Conservation (phyloP, 2,888 invertebrate species). For the Eurois occulta region DNA sequence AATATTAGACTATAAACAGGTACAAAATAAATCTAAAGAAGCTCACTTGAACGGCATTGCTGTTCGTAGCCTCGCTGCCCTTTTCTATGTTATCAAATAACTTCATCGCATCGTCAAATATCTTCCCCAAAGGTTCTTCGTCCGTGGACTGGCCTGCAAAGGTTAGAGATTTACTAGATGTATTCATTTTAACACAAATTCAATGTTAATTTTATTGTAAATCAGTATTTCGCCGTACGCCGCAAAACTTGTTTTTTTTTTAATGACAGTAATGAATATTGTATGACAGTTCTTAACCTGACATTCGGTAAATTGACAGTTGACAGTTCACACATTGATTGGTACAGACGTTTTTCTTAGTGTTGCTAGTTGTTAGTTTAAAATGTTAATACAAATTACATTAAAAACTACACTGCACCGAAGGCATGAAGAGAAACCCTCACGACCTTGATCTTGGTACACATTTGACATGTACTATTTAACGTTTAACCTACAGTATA, state of each 20-base stretch:
- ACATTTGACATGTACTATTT: background rate
- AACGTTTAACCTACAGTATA: background rate
- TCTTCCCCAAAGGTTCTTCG: constrained; percentile 79
- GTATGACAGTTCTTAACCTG: constrained; percentile 23
- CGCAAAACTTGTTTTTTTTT: constrained; percentile 47
- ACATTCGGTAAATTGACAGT: background rate
- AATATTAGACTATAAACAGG: background rate
- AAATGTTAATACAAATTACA: background rate
- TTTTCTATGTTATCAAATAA: constrained; percentile 92
- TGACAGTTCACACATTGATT: background rate
- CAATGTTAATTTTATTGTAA: constrained; percentile 6
- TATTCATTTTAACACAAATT: constrained; percentile 36
- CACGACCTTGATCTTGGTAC: background rate
- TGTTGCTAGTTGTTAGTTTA: constrained; percentile 15
- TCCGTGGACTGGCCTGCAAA: constrained; percentile 78
- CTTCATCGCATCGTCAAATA: constrained; percentile 93
- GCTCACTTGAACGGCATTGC: constrained; percentile 92
- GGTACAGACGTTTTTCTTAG: background rate
- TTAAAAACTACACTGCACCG: too few species aligned
- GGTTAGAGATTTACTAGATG: constrained; percentile 73
- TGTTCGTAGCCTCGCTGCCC: constrained; percentile 93
- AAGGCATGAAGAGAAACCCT: background rate
- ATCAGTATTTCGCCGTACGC: constrained; percentile 15
- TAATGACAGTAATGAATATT: background rate
- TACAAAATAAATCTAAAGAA: background rate